Evolutionary conservation across 2,888 invertebrate genomes (phyloP).

Genomic region (Amphipyra tragopoginis): DNA sequence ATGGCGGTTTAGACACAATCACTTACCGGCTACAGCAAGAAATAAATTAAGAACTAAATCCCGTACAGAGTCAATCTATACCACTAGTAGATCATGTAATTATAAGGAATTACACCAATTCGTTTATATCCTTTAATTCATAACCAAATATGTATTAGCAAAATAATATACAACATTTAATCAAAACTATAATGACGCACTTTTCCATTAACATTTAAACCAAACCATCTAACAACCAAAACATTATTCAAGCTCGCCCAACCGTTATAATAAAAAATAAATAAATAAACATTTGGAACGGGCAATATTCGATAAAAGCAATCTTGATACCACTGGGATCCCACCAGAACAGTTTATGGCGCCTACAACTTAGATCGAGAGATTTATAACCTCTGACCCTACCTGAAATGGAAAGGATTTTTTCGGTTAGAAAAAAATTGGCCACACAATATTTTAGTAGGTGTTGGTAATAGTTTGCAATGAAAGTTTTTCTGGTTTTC

Average conservation of each 20-base stretch:
- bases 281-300: constrained; percentile 53
- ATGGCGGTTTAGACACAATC: too few relatives aligned
- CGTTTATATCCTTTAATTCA: too few relatives aligned
- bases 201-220: not conserved
- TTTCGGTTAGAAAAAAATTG: constrained; percentile 66
- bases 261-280: constrained; percentile 39
- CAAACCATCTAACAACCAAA: constrained; percentile 1
- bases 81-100: too few relatives aligned
- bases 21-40: too few relatives aligned
- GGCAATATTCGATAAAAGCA: constrained; percentile 81
- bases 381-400: constrained; percentile 79
- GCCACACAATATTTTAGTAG: constrained; percentile 44
- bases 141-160: too few relatives aligned
- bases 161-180: too few relatives aligned
- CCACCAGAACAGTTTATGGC: constrained; percentile 75
- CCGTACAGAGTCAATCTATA: too few relatives aligned
- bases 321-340: constrained; percentile 76
- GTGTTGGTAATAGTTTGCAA: constrained; percentile 44
- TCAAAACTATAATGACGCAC: too few relatives aligned
- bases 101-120: too few relatives aligned
- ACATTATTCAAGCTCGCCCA: constrained; percentile 38
- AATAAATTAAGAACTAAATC: too few relatives aligned
- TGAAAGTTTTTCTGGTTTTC: constrained; percentile 47
- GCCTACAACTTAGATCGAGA: constrained; percentile 76
- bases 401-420: constrained; percentile 72